Conservation (phyloP, 2,888 invertebrate genomes). For the Cacoxenus indagator region DNA sequence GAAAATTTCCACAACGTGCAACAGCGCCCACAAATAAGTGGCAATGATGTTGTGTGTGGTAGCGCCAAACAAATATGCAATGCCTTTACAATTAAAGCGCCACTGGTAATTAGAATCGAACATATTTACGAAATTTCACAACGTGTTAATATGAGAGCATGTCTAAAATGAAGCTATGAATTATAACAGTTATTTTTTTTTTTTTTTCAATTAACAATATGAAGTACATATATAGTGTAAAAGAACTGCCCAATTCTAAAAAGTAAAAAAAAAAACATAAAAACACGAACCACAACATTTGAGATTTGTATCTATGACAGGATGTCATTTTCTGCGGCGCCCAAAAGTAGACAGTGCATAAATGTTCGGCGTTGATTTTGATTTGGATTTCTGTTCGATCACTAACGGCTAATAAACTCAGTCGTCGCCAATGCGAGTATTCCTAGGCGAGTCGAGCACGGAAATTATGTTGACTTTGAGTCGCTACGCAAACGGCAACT, state of each 20-base stretch:
- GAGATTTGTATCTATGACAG: background rate
- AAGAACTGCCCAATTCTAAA: no score
- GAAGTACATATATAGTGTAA: no score
- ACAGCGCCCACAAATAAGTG: no score
- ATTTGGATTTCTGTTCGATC: background rate
- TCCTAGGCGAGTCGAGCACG: background rate
- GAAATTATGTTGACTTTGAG: slow-evolving; percentile 48
- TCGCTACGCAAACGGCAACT: background rate
- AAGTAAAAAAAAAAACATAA: no score
- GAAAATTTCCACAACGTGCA: background rate
- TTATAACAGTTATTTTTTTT: no score
- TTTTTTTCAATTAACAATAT: no score
- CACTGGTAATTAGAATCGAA: no score
- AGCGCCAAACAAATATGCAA: slow-evolving; percentile 3
- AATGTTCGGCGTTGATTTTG: background rate
- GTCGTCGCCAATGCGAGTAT: background rate
- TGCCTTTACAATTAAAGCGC: no score
- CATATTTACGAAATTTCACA: no score
- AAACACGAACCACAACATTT: no score
- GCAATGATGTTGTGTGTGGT: background rate
- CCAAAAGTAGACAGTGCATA: background rate
- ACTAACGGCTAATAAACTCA: background rate
- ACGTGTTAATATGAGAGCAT: no score
- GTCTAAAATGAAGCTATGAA: no score
- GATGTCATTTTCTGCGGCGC: background rate